Evolutionary conservation across 2,888 invertebrate species (phyloP).

Genomic region (Bhutanitis thaidina): DNA sequence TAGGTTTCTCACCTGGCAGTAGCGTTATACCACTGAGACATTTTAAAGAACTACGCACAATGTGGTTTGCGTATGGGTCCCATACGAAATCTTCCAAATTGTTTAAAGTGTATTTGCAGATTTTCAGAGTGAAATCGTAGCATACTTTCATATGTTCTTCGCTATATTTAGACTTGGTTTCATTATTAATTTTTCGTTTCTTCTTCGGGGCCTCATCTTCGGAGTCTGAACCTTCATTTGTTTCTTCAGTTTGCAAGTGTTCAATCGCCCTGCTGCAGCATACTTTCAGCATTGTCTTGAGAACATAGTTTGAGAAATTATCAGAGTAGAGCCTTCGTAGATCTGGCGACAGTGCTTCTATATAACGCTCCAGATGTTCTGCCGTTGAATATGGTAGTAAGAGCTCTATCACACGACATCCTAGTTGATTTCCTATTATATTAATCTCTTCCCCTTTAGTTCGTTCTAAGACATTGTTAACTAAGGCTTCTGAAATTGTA

Average conservation of each 20-base stretch:
- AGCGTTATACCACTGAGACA: slow-evolving; percentile 84
- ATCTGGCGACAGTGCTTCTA: slow-evolving; percentile 81
- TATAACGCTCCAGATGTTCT: slow-evolving; percentile 81
- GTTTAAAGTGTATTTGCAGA: slow-evolving; percentile 88
- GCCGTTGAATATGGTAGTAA: slow-evolving; percentile 84
- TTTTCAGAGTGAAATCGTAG: slow-evolving; percentile 83
- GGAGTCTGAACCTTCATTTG: slow-evolving; percentile 25
- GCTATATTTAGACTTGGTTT: slow-evolving; percentile 47
- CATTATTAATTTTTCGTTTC: slow-evolving; percentile 40
- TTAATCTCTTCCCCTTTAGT: slow-evolving; percentile 85
- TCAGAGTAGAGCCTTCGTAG: slow-evolving; percentile 86
- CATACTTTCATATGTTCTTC: slow-evolving; percentile 77
- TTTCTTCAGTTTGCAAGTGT: slow-evolving; percentile 39
- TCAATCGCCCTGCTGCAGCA: slow-evolving; percentile 76
- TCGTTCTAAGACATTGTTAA: slow-evolving; percentile 87
- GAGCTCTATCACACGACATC: slow-evolving; percentile 88
- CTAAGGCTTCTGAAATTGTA: slow-evolving; percentile 79
- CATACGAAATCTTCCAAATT: slow-evolving; percentile 92
- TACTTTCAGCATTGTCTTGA: slow-evolving; percentile 83
- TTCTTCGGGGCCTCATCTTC: slow-evolving; percentile 47
- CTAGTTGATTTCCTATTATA: slow-evolving; percentile 88
- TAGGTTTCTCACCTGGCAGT: slow-evolving; percentile 66
- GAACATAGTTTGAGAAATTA: slow-evolving; percentile 88
- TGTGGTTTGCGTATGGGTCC: slow-evolving; percentile 88
- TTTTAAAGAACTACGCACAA: slow-evolving; percentile 86